A percentile compares a stretch with the other conserved stretches of the same genome.
Evolutionary conservation across 2,113 vertebrate species (phyloP).

Genomic region (Manacus vitellinus): DNA sequence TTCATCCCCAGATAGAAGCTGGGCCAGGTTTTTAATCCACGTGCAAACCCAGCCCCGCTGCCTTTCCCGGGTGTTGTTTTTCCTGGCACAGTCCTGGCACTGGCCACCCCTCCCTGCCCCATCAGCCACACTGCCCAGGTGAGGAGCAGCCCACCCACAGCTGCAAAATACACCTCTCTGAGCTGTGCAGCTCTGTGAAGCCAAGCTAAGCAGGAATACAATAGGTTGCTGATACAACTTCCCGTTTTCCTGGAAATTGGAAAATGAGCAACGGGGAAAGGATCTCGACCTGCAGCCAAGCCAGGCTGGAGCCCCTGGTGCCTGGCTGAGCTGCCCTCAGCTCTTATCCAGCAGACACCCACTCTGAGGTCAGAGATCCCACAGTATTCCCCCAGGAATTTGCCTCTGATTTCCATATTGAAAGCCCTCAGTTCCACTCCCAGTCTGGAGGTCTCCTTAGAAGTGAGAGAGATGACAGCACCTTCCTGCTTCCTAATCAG

Average conservation of each 20-base stretch:
- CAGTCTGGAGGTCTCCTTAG: not conserved
- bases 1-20: not conserved
- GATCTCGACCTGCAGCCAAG: not conserved
- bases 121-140: not conserved
- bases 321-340: not conserved
- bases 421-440: not conserved
- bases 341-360: not conserved
- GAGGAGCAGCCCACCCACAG: not conserved
- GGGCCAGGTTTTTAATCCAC: not conserved
- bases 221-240: not conserved
- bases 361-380: not conserved
- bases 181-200: not conserved
- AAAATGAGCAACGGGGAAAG: not conserved
- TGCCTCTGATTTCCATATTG: not conserved
- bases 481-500: not conserved
- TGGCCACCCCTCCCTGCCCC: not conserved
- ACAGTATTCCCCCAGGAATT: not conserved
- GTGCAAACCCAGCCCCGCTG: not conserved
- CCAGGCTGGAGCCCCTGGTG: not conserved
- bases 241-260: accelerated
- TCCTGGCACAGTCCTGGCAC: not conserved
- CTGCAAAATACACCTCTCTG: not conserved
- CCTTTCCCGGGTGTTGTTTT: not conserved
- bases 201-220: not conserved
- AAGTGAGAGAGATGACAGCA: not conserved